phyloP scores from a whole-genome alignment of 2,888 invertebrate species.

The Nebria salina region DNA sequence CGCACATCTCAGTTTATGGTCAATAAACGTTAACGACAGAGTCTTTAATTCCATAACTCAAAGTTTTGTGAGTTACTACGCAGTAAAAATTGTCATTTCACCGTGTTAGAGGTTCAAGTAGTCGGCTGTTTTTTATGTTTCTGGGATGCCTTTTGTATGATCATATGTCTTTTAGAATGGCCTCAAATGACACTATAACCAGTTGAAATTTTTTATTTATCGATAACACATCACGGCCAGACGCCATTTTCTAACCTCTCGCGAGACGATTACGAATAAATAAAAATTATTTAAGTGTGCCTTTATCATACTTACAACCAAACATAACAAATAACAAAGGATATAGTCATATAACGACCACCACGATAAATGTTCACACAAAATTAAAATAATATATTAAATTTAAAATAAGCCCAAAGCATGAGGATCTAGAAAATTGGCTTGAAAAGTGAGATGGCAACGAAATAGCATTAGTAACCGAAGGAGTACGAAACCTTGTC shows the following conservation, averaged over 20 bases:
- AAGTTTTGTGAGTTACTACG: constrained; percentile 12
- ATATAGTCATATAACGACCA: too few relatives aligned
- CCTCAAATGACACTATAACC: constrained; percentile 18
- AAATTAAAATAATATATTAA: too few relatives aligned
- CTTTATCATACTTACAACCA: too few relatives aligned
- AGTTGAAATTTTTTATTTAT: constrained; percentile 9
- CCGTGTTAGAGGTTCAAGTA: constrained; percentile 5
- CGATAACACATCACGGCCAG: constrained; percentile 13
- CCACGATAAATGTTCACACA: too few relatives aligned
- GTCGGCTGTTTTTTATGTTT: constrained; percentile 21
- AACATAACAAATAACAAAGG: too few relatives aligned
- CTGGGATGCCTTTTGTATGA: neutral
- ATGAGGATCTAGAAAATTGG: neutral
- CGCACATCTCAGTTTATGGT: constrained; percentile 5
- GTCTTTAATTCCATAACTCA: constrained; percentile 20
- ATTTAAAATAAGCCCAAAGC: neutral
- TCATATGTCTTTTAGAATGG: constrained; percentile 13
- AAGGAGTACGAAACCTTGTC: neutral
- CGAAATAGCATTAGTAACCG: neutral
- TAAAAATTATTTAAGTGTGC: too few relatives aligned
- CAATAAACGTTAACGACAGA: constrained; percentile 22
- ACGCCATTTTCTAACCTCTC: constrained; percentile 7
- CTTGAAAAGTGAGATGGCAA: neutral
- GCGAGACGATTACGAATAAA: neutral
- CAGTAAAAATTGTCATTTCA: constrained; percentile 11